Percentiles rank a stretch among this genome's conserved stretches.
Conservation (phyloP, 1,140 invertebrate genomes). For the Drosophila insularis region DNA sequence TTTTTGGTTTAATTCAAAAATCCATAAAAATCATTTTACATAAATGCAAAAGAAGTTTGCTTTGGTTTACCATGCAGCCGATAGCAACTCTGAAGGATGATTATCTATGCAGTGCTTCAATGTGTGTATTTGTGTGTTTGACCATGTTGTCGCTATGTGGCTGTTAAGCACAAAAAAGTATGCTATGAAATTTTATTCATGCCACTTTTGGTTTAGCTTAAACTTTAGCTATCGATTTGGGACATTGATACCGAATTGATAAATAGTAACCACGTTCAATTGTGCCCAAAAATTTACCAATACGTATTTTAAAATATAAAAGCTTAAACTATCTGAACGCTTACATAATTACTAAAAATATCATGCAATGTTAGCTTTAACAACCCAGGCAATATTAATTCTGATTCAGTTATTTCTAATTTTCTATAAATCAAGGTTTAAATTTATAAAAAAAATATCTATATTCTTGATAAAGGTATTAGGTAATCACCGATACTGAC, state of each 20-base stretch:
- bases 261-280: no score
- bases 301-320: no score
- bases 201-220: slow-evolving; percentile 62
- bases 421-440: no score
- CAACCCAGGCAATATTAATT: no score
- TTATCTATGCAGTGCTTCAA: slow-evolving; percentile 9
- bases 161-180: slow-evolving; percentile 48
- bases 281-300: no score
- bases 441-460: no score
- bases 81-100: not conserved
- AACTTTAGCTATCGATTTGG: slow-evolving; percentile 21
- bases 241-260: not conserved
- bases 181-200: slow-evolving; percentile 73
- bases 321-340: no score
- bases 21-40: slow-evolving; percentile 22
- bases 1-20: slow-evolving; percentile 14
- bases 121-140: slow-evolving; percentile 25
- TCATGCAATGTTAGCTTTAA: no score
- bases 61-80: slow-evolving; percentile 30
- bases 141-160: not conserved
- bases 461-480: no score
- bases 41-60: slow-evolving; percentile 31
- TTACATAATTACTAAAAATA: no score
- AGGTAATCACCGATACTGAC: no score
- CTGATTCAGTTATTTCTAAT: no score